Conservation (phyloP, 2,797 vertebrate genomes). For the Menidia menidia region DNA sequence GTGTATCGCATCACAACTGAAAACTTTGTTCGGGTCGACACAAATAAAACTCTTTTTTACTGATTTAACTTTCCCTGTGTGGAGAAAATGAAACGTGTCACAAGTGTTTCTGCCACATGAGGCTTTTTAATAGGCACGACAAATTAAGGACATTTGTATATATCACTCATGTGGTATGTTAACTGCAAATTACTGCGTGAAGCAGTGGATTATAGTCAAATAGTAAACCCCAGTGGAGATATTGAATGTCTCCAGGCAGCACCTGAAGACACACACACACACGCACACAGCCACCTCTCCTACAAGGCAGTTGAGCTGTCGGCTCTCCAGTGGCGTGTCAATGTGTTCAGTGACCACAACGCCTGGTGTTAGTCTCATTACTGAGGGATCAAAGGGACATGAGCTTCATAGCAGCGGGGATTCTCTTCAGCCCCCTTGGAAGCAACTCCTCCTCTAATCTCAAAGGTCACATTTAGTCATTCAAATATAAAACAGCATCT, state of each 20-base stretch:
- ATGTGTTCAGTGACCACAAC: constrained; percentile 79
- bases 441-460: constrained; percentile 78
- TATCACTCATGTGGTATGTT: constrained; percentile 53
- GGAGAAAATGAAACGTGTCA: constrained; percentile 32
- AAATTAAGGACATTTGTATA: constrained; percentile 62
- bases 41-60: constrained; percentile 14
- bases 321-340: constrained; percentile 74
- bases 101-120: constrained; percentile 30
- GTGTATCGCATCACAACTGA: constrained; percentile 42
- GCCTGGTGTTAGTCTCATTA: constrained; percentile 82
- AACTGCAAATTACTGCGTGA: constrained; percentile 48
- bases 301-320: constrained; percentile 57
- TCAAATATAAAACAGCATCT: constrained; percentile 80
- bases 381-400: constrained; percentile 80
- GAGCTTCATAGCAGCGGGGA: constrained; percentile 77
- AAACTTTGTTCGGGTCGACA: constrained; percentile 53
- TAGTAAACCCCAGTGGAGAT: constrained; percentile 59
- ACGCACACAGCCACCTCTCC: constrained; percentile 27
- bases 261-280: constrained; percentile 51
- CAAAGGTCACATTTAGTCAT: constrained; percentile 83
- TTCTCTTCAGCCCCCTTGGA: constrained; percentile 75
- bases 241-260: constrained; percentile 54
- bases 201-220: constrained; percentile 48
- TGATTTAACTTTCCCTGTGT: constrained; percentile 32
- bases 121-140: constrained; percentile 53